Evolutionary conservation across 2,888 invertebrate genomes (phyloP), one percentile per base, ranked within the genome.

Genomic region (Idaea aversata): DNA sequence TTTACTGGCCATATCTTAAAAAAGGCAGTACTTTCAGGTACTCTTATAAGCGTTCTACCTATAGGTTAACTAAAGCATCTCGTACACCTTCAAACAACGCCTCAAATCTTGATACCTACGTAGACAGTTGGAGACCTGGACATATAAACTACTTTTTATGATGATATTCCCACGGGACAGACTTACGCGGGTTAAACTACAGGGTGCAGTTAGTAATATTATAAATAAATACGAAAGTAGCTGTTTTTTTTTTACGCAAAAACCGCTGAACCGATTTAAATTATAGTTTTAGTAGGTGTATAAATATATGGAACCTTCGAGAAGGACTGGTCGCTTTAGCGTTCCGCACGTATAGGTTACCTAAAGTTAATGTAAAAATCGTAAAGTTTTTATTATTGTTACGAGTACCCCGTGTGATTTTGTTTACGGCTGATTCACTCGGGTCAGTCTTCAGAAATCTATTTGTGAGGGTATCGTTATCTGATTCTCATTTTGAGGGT

Each of bases 311-410:
- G 25, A 25, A 25, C 25, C 25, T 25, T 25, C 25, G 3, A 25
- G 25, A 25, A 25, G 25, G 25, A 25, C 25, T 3, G 25, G 25
- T 25, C 25, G 25, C 25, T 47, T 47, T 47, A 47, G 47, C 13
- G 47, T 3, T 47, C 6, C 47, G 13, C 47, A 10, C 47, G 13
- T 65, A 60, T 67, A 65, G 65, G 61, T 36, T 36, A 36, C 62
- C 66, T 36, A 61, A 64, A 59, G 64, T 67, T 65, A 67, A 61
- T 59, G 69, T 61, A 65, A 57, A 60, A 57, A 63, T 38, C 65
- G 65, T 71, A 73, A 71, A 67, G 59, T 66, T 72, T 72, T 69
- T 69, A 73, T 66, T 68, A 63, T 47, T 60, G 25, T 36, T 58
- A 38, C 35, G 66, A 67, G 63, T 68, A 47, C 47, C 47, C 13